These are phyloP conservation scores for Pyrocephalus nanus DNA, from an alignment of 2,797 vertebrate genomes.

Conservation along the genomic window DNA sequence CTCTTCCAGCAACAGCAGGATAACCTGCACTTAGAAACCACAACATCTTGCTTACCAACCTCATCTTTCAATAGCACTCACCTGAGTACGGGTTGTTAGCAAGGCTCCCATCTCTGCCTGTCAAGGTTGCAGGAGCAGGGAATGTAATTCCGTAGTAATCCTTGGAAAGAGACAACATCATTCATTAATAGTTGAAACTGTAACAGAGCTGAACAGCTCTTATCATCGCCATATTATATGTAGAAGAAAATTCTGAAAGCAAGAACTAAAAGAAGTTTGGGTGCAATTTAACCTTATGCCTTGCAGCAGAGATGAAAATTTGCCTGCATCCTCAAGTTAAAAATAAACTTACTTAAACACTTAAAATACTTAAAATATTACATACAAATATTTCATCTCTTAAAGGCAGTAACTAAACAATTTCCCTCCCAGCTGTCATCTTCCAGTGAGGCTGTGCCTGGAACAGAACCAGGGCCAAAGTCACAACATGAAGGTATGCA, in stretches of 20 bases:
- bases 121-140: conserved; percentile 90
- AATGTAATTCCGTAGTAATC: conserved; percentile 99
- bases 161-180: conserved; percentile 67
- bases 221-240: fast-evolving
- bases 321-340: neutral
- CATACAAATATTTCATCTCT: neutral
- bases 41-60: neutral
- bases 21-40: neutral
- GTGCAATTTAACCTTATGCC: neutral
- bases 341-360: neutral
- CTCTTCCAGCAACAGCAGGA: neutral
- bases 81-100: conserved; percentile 95
- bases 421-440: neutral
- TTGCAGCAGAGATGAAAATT: neutral
- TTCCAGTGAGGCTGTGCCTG: neutral
- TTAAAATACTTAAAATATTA: neutral
- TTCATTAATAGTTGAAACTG: neutral
- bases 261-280: neutral
- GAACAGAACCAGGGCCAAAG: neutral
- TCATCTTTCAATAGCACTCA: conserved; percentile 38
- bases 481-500: neutral
- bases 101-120: conserved; percentile 90
- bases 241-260: neutral
- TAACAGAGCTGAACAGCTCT: neutral
- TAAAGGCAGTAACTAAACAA: neutral